Conservation (phyloP, 53 echinoderm and acorn worm genomes). For the Arbacia lixula region DNA sequence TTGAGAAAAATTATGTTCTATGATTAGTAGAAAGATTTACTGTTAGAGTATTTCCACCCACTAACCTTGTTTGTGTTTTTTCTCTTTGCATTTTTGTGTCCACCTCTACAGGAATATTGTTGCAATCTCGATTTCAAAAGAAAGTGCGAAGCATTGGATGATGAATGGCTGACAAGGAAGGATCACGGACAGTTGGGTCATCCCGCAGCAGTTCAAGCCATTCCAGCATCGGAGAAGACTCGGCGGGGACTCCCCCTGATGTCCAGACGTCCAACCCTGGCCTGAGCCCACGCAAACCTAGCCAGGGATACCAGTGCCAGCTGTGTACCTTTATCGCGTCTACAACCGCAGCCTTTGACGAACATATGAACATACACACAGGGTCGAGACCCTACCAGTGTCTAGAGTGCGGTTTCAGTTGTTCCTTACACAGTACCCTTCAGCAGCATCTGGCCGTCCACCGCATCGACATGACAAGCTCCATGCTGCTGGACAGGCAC, state of each 20-base stretch:
- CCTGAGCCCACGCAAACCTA: constrained; percentile 54
- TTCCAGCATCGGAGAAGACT: constrained; percentile 47
- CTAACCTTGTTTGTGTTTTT: neutral
- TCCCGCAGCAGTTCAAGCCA: constrained; percentile 53
- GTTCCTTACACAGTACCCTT: constrained; percentile 91
- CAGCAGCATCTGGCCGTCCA: constrained; percentile 89
- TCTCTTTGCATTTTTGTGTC: neutral
- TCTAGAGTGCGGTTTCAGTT: constrained; percentile 95
- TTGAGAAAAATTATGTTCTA: too few relatives aligned
- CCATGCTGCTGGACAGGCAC: constrained; percentile 62
- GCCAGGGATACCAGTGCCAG: constrained; percentile 85
- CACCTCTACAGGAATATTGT: constrained; percentile 22
- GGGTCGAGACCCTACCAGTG: constrained; percentile 95
- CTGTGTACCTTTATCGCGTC: constrained; percentile 92
- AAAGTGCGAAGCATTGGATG: constrained; percentile 19
- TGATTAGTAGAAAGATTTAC: too few relatives aligned
- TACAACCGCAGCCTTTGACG: constrained; percentile 87
- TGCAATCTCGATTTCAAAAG: constrained; percentile 47
- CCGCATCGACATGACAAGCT: constrained; percentile 83
- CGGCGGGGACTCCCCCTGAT: constrained; percentile 25
- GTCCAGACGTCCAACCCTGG: too few relatives aligned
- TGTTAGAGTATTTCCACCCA: too few relatives aligned
- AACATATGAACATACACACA: constrained; percentile 98
- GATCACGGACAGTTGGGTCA: constrained; percentile 47
- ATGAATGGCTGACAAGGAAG: constrained; percentile 56